These are phyloP conservation scores for Phataginus tricuspis DNA, from an alignment of 2,797 vertebrate genomes.

Conservation along the genomic window DNA sequence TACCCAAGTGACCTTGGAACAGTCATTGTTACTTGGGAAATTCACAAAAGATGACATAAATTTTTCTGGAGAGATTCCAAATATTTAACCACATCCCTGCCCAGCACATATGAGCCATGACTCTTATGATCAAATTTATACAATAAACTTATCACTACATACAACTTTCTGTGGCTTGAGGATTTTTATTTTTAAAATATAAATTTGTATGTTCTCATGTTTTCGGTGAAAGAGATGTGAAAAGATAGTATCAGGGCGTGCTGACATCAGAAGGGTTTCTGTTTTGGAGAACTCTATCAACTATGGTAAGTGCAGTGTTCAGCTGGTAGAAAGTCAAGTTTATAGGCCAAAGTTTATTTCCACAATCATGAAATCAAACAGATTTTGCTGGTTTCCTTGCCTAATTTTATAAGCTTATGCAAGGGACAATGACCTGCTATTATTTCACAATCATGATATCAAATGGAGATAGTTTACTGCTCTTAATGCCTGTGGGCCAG, in stretches of 20 bases:
- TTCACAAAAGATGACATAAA: background rate
- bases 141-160: background rate
- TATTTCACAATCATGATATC: background rate
- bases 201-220: background rate
- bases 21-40: background rate
- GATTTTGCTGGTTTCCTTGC: background rate
- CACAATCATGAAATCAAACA: background rate
- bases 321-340: background rate
- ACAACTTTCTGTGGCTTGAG: background rate
- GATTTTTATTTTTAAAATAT: background rate
- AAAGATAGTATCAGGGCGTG: background rate
- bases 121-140: background rate
- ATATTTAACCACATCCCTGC: background rate
- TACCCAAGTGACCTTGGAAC: background rate
- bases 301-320: background rate
- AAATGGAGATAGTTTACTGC: background rate
- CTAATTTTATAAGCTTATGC: background rate
- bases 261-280: background rate
- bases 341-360: background rate
- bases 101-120: background rate
- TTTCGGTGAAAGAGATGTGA: background rate
- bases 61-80: constrained; percentile 39
- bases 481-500: background rate
- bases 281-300: background rate
- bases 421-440: background rate